A percentile compares a stretch with the other conserved stretches of the same genome.
Conservation (phyloP, 2,888 invertebrate genomes). For the Orchestes rusci region DNA sequence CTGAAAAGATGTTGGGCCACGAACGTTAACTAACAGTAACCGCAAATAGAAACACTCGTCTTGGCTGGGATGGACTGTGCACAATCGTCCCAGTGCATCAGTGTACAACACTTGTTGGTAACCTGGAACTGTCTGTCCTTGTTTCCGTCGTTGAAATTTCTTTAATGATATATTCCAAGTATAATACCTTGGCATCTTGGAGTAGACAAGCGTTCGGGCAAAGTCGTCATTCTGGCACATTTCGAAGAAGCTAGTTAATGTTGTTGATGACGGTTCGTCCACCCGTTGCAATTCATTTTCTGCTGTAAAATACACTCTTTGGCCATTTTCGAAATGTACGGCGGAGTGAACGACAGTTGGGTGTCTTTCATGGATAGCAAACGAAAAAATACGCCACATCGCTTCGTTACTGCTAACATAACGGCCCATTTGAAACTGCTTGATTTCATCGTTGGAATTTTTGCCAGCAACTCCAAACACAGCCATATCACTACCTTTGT, state of each 20-base stretch:
- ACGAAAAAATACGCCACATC: slow-evolving; percentile 28
- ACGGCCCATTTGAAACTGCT: slow-evolving; percentile 18
- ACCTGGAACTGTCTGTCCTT: slow-evolving; percentile 5
- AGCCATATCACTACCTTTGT: slow-evolving; percentile 36
- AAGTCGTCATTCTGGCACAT: slow-evolving; percentile 22
- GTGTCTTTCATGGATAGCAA: slow-evolving; percentile 33
- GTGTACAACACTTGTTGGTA: slow-evolving; percentile 4
- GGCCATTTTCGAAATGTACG: slow-evolving; percentile 22
- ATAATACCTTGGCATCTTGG: slow-evolving; percentile 23
- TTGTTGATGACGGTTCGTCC: no score
- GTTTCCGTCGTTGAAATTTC: slow-evolving; percentile 5
- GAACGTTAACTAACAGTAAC: slow-evolving; percentile 33
- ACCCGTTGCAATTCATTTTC: no score
- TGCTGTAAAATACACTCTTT: slow-evolving; percentile 5
- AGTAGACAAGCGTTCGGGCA: slow-evolving; percentile 24
- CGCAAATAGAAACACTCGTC: slow-evolving; percentile 10
- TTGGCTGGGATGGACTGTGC: background rate
- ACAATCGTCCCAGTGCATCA: slow-evolving; percentile 27
- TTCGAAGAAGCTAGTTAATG: no score
- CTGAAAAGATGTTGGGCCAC: slow-evolving; percentile 34
- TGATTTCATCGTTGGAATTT: slow-evolving; percentile 16
- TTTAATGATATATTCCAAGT: slow-evolving; percentile 23
- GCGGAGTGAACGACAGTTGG: slow-evolving; percentile 28
- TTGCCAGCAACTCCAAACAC: slow-evolving; percentile 19
- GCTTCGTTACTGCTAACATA: slow-evolving; percentile 34